Percentiles rank a stretch among this genome's conserved stretches.
Evolutionary conservation across 2,113 vertebrate genomes (phyloP).

Genomic region (Bostrychus sinensis): DNA sequence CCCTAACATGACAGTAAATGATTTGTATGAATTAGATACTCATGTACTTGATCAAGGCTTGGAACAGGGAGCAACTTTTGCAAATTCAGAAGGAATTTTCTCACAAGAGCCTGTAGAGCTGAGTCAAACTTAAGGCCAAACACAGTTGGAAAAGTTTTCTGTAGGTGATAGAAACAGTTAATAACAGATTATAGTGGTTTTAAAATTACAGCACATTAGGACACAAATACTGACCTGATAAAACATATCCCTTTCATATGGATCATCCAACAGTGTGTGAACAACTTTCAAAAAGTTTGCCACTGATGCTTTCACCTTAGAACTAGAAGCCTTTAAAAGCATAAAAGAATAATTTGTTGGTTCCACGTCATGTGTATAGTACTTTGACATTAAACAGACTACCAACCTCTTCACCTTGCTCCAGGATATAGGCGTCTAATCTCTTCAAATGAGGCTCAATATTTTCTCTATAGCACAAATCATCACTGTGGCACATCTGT

Average conservation of each 20-base stretch:
- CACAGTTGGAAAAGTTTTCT: slow-evolving; percentile 66
- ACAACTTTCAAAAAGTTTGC: slow-evolving; percentile 38
- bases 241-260: slow-evolving; percentile 27
- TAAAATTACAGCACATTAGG: not conserved
- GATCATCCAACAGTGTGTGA: slow-evolving; percentile 31
- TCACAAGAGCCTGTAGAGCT: slow-evolving; percentile 69
- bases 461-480: slow-evolving; percentile 17
- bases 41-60: slow-evolving; percentile 39
- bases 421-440: slow-evolving; percentile 20
- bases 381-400: not conserved
- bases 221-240: slow-evolving; percentile 40
- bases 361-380: not conserved
- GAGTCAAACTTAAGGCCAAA: slow-evolving; percentile 72
- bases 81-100: slow-evolving; percentile 70
- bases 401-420: slow-evolving; percentile 25
- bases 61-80: slow-evolving; percentile 54
- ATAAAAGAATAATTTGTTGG: not conserved
- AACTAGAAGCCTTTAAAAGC: not conserved
- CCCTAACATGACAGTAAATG: not conserved
- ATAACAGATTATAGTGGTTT: too few relatives aligned
- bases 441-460: slow-evolving; percentile 42
- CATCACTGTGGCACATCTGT: slow-evolving; percentile 38
- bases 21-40: not conserved
- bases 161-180: slow-evolving; percentile 1
- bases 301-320: slow-evolving; percentile 26